Evolutionary conservation across 2,888 invertebrate species (phyloP).

Genomic region (Cecidostiba fungosa): DNA sequence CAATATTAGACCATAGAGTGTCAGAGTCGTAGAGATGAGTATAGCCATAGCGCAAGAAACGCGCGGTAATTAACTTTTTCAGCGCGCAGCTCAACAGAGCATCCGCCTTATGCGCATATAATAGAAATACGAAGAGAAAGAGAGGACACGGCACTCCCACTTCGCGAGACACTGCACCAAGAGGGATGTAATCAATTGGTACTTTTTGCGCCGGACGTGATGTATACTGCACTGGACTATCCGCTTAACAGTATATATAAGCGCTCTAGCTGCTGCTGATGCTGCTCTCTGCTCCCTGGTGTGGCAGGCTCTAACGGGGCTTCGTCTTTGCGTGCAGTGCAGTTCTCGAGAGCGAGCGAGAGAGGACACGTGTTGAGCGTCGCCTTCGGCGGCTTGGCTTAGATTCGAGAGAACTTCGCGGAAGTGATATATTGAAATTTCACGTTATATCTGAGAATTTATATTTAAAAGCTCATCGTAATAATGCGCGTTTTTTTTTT

Average conservation of each 20-base stretch:
- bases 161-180: background rate
- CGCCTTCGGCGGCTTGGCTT: background rate
- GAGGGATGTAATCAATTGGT: constrained; percentile 18
- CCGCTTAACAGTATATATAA: constrained; percentile 9
- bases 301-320: constrained; percentile 7
- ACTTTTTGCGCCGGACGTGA: background rate
- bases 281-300: background rate
- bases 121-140: background rate
- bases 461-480: constrained; percentile 13
- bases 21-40: too few species aligned
- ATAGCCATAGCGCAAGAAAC: background rate
- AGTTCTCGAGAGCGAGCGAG: background rate
- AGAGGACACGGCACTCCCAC: constrained; percentile 5
- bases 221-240: background rate
- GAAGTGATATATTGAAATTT: constrained; percentile 9
- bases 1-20: background rate
- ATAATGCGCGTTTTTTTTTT: background rate
- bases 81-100: background rate
- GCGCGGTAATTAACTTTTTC: constrained; percentile 21
- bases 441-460: background rate
- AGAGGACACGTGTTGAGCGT: constrained; percentile 5
- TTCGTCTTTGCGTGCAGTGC: constrained; percentile 9
- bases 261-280: background rate
- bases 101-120: background rate
- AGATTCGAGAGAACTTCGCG: background rate